Conservation (phyloP, 2,113 vertebrate species). For the Cariama cristata region DNA sequence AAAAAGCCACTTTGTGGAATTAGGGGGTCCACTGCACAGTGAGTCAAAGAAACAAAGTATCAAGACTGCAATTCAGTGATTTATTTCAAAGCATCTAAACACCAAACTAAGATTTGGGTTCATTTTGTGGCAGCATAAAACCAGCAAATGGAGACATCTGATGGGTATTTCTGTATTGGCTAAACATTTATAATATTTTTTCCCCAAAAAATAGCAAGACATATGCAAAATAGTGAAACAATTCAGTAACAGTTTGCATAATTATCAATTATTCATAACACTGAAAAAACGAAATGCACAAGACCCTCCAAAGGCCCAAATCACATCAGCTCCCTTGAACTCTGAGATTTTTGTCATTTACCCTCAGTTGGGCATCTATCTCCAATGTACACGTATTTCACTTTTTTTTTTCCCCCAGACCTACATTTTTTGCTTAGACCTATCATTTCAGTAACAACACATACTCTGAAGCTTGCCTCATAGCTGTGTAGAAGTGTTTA, state of each 20-base stretch:
- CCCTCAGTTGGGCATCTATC: neutral
- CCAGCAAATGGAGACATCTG: neutral
- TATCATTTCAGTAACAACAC: neutral
- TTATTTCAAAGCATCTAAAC: neutral
- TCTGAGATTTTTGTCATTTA: neutral
- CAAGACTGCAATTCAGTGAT: neutral
- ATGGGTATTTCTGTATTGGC: neutral
- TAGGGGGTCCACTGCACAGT: neutral
- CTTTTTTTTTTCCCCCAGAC: neutral
- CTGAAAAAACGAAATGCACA: neutral
- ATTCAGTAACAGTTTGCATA: neutral
- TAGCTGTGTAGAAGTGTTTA: neutral
- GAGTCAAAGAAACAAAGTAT: neutral
- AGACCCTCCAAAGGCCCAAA: neutral
- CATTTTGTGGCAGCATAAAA: neutral
- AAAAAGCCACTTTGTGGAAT: neutral
- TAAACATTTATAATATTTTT: neutral
- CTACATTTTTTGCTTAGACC: neutral
- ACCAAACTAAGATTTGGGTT: neutral
- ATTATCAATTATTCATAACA: neutral
- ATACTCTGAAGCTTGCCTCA: neutral
- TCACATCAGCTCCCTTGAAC: neutral
- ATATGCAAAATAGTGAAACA: neutral
- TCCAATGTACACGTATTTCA: neutral
- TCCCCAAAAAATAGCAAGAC: neutral